Base-by-base conservation (phyloP, 2,797 vertebrate genomes). In the Xerus rutilus region DNA sequence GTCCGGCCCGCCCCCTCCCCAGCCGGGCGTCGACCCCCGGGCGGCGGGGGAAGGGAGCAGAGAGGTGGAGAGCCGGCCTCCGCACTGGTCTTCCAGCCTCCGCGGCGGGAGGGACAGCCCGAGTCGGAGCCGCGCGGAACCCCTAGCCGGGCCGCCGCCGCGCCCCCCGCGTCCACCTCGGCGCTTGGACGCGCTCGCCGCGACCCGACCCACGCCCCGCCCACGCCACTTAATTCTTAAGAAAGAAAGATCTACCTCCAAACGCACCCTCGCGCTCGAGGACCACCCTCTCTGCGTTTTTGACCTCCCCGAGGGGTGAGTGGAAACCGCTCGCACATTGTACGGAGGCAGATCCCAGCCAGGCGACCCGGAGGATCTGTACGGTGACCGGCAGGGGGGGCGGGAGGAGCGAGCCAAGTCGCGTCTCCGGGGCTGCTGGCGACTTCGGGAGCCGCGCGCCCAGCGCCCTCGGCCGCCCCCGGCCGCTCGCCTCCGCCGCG, bases 1-100 rank as follows among this genome's bases (percentile, higher is more conserved):
- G 96, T 93, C 96, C 96, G 97, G 95, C 97, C 97, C 97, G 97
- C 97, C 97, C 97, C 97, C 97, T 96, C 96, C 96, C 96, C 96
- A 96, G 97, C 96, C 95, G n/a, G 97, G 97, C 96, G 94, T 93
- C 96, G 97, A 97, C 96, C 97, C 97, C 96, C 83, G 95, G 95
- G 82, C 97, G 64, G 93, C 90, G 88, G 95, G 95, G 93, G 95
- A 96, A 96, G 96, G 97, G 95, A 96, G 67, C 95, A 21, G 69
- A 89, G 94, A 45, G 91, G 93, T 65, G 94, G 77, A 76, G 91
- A 86, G 85, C 65, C 0, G 87, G 15, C 45, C 79, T 78, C 94
- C 28, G 85, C 96, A 96, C 96, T 95, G 49, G 92, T 76, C 96
- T 92, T 65, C 82, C 92, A 95, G 96, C 92, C 78, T 72, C 76